Base-by-base conservation (phyloP, 2,113 vertebrate genomes). In the Poicephalus meyeri region DNA sequence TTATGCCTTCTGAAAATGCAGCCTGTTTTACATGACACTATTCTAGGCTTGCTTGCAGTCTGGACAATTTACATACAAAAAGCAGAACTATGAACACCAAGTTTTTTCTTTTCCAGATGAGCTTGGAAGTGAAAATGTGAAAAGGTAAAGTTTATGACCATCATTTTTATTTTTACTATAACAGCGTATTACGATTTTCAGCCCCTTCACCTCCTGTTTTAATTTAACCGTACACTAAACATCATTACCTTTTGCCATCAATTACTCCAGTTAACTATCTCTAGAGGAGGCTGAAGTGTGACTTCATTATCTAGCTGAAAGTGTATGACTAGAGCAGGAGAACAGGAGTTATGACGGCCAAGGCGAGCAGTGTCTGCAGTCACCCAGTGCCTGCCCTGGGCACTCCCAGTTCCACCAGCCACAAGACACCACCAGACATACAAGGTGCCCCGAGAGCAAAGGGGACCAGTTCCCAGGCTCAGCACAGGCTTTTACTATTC, bases 41-140 rank as follows among this genome's bases (percentile, higher is more conserved):
- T 66, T 88, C 17, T 47, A 86, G 41, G 47, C 61, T 84, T 68
- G 28, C 41, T 46, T 50, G 14, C 16, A 84, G 77, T 35, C 58
- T 61, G 19, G 31, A 65, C n/a, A 41, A 31, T 77, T 7, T 64
- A 31, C 46, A 17, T 37, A 23, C 23, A 81, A 71, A 29, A 9
- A 79, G 5, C 39, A 71, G 46, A 84, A 80, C 16, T 50, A 31
- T 89, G 37, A 94, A 91, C 70, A 88, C 15, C 39, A 64, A 53
- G 3, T 86, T 63, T 80, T 28, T 93, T 96, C 37, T 97, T 98
- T 96, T 98, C 69, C 88, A 98, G 98, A 96, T 96, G 97, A 98
- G 66, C 94, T 97, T 81, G 97, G 91, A 92, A 97, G 96, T 5
- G 98, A 98, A 95, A 98, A 97, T 83, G 52, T 98, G 71, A 98